Base-by-base conservation (phyloP, 2,888 invertebrate species). In the Blera fallax region DNA sequence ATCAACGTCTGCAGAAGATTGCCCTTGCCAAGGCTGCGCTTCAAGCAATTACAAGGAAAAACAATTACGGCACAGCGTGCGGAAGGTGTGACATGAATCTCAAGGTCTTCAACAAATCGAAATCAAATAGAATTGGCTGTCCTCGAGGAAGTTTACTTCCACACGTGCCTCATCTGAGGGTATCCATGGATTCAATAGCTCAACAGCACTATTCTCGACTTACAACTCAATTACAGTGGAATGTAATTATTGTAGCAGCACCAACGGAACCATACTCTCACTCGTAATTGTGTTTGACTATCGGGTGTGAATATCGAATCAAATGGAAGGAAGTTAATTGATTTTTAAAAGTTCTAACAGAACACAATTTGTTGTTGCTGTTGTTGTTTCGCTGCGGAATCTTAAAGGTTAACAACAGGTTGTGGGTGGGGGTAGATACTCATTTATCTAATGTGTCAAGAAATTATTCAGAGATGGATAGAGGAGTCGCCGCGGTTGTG, bases 1-100 rank as follows among this genome's bases (percentile, higher is more conserved):
- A 70, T 70, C 72, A 50, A 50, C 72, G 50, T 48, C 72, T 72
- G 72, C 34, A 37, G 11, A n/a, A 58, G 52, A 69, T 54, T 69
- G 69, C 29, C 14, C 56, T 54, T 52, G 34, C n/a, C 64, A 65
- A 27, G 27, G 18, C 29, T 56, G 4, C 14, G 60, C 60, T 48
- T 48, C 18, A 54, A 64, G 32, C 78, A 70, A 70, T 62, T 34
- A 62, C 62, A 70, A 27, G 43, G 24, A 62, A 54, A 62, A 43
- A 70, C 54, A 62, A 62, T 62, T 77, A 58, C 18, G 40, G 14
- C 6, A 1, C 14, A 40, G 24, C 54, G 16, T 16, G 32, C 64
- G 14, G 16, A 56, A 65, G 52, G 65, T 76, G 74, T 65, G 74
- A 65, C 54, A 76, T 45, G 43, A 54, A 54, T 43, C 45, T 45